Evolutionary conservation across 2,113 vertebrate genomes (phyloP), one percentile per base, ranked within the genome.

Genomic region (Poecile atricapillus): DNA sequence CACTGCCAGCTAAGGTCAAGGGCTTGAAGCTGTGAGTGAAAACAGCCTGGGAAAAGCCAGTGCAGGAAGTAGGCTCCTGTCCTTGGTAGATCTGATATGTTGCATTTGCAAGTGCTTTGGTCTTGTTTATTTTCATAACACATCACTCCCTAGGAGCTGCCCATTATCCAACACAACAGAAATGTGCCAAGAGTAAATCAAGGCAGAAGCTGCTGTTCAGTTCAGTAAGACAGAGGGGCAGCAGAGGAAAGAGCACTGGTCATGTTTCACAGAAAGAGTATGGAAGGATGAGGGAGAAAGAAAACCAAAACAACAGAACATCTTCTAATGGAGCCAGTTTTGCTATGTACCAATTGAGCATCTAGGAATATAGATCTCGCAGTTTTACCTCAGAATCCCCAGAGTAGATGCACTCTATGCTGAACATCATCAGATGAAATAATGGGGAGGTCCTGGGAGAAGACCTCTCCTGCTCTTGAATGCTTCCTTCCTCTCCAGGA

Each of bases 311-410:
- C 16, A 18, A 65, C 6, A 63, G 28, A 43, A 82, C 85, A 53
- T 59, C 9, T 84, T 16, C n/a, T 18, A 39, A 25, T 1, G 5
- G 24, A 88, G 33, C 4, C 44, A 52, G 7, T 59, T 64, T 71
- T 79, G 13, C 28, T 19, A 4, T 2, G 3, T 39, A n/a, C 18
- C 43, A 47, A 1, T 8, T 16, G 67, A 56, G 8, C 19, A 46
- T 11, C n/a, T 11, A 35, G 21, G 15, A n/a, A 58, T 25, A 2
- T 11, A 1, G 1, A 11, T 47, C 31, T 62, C 12, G 0, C 13
- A 49, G 20, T 24, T 56, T 13, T 64, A 25, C 64, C 77, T 63
- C 49, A 81, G 82, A 87, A 65, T 56, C 16, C 8, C 11, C 28
- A 18, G 13, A 60, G 41, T 0, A 64, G 37, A 43, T 35, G 12